Evolutionary conservation across 2,888 invertebrate species (phyloP).

Genomic region (Sarcophaga caerulescens): DNA sequence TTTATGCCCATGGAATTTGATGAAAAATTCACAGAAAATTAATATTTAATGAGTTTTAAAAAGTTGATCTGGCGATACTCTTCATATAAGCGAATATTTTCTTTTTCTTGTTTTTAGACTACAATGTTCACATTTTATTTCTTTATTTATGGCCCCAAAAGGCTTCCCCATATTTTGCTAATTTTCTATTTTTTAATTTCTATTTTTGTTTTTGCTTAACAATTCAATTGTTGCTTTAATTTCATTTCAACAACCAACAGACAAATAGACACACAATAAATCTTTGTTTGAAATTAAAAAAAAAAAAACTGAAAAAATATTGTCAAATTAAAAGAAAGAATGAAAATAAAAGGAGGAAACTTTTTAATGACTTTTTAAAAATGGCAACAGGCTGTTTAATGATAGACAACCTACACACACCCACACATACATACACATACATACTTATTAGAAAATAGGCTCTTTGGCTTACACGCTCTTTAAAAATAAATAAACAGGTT

Average conservation of each 20-base stretch:
- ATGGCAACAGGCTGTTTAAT: conserved; percentile 33
- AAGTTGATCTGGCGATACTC: too few species aligned
- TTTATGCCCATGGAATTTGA: too few species aligned
- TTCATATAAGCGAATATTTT: too few species aligned
- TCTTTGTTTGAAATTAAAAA: not conserved
- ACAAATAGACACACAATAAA: not conserved
- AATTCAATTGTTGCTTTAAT: not conserved
- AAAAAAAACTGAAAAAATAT: not conserved
- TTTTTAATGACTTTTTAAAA: conserved; percentile 54
- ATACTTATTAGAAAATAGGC: not conserved
- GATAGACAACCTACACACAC: not conserved
- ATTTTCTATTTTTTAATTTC: not conserved
- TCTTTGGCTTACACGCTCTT: not conserved
- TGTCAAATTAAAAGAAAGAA: conserved; percentile 1
- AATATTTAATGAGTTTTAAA: too few species aligned
- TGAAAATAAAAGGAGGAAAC: not conserved
- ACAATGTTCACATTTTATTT: too few species aligned
- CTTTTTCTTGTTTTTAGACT: too few species aligned
- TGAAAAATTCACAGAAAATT: too few species aligned
- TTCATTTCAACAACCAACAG: not conserved
- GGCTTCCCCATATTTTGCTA: not conserved
- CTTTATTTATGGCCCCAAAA: too few species aligned
- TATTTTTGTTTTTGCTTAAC: not conserved
- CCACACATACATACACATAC: not conserved
- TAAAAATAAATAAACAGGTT: not conserved